Percentiles rank a stretch among this genome's conserved stretches.
Conservation (phyloP, 2,888 invertebrate species). For the Omphaloscelis lunosa region DNA sequence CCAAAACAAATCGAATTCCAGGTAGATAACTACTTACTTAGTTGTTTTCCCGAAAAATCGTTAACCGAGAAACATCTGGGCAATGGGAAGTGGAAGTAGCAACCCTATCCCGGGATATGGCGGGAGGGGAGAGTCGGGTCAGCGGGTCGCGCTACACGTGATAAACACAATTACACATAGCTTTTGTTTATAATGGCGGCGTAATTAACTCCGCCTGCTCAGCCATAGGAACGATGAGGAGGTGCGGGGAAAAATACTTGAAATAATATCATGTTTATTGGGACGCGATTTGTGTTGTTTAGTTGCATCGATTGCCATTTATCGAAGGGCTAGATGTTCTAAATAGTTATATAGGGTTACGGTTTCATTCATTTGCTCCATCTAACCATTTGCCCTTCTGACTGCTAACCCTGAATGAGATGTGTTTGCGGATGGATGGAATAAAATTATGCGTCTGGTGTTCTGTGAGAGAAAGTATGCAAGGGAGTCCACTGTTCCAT, state of each 20-base stretch:
- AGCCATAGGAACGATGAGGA: slow-evolving; percentile 10
- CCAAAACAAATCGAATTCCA: slow-evolving; percentile 19
- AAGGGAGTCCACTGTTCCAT: no score
- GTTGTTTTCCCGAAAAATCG: slow-evolving; percentile 32
- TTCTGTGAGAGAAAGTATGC: no score
- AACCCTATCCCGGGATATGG: slow-evolving; percentile 25
- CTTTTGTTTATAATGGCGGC: slow-evolving; percentile 53
- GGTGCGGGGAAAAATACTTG: slow-evolving; percentile 27
- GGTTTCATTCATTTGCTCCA: not conserved
- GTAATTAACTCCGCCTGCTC: slow-evolving; percentile 49
- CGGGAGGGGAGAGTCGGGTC: slow-evolving; percentile 60
- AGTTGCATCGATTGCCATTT: not conserved
- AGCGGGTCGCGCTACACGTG: slow-evolving; percentile 69
- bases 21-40: not conserved
- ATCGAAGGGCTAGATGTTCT: not conserved
- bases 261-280: slow-evolving; percentile 19
- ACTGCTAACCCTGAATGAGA: no score
- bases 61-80: slow-evolving; percentile 30
- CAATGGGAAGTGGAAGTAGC: slow-evolving; percentile 12
- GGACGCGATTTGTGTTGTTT: not conserved
- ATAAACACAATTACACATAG: slow-evolving; percentile 53
- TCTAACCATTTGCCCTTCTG: no score
- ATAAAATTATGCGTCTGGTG: no score
- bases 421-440: no score
- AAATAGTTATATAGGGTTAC: not conserved